Evolutionary conservation across 2,888 invertebrate genomes (phyloP), one percentile per base, ranked within the genome.

Genomic region (Cotesia congregata): DNA sequence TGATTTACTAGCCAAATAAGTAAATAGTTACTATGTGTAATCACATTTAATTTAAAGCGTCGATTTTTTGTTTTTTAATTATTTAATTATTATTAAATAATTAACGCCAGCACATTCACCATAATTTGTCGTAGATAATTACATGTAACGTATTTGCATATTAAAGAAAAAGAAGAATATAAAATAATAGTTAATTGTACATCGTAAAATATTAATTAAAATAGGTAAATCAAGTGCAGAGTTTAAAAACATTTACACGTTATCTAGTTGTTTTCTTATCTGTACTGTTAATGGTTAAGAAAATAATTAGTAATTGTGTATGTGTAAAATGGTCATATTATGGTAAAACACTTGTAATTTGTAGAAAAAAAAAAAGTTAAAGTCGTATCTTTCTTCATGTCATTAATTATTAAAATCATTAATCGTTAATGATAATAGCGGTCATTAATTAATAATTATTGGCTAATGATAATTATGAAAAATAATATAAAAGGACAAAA

Each of bases 91-190:
- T 20, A 30, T 15, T 75, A 30, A 41, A 68, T 77, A 75, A 78
- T 77, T 76, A 38, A 77, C 75, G n/a, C 76, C 65, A 72, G 75
- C 73, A 79, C 77, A 79, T 81, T 77, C 78, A 77, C 61, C 71
- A 68, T 71, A 77, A 70, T 72, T 72, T 72, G 30, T 77, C 76
- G 78, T 75, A 77, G 71, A 77, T 72, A 74, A 67, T 62, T 77
- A 60, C 62, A 72, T 67, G 40, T 83, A 79, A 81, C 79, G 72
- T 72, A 77, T 74, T 71, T 72, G 59, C 77, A 77, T 79, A 38
- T 78, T 70, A 64, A 74, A 76, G 72, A 76, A 80, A 30, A 30
- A 4, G 30, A 30, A 30, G 30, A 30, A 30, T 30, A 30, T 30
- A 30, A 30, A 74, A 76, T 79, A 71, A 74, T 74, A 78, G 41